Conservation (phyloP, 2,888 invertebrate genomes). For the Itoplectis maculator region DNA sequence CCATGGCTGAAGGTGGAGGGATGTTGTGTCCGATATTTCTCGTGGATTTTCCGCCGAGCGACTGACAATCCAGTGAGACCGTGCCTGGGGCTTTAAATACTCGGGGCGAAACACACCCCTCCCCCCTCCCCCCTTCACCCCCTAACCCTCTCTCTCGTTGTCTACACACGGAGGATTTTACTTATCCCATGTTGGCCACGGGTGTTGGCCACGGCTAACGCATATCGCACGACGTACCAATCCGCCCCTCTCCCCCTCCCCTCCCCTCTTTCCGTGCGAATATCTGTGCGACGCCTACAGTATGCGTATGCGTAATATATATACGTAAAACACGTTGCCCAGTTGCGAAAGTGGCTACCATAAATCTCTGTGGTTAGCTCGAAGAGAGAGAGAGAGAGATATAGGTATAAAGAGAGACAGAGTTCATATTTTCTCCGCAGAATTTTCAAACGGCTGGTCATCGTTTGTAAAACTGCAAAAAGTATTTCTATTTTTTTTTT, state of each 20-base stretch:
- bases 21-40: conserved; percentile 19
- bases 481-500: conserved; percentile 5
- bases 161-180: conserved; percentile 56
- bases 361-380: conserved; percentile 64
- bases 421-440: too few relatives aligned
- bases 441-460: too few relatives aligned
- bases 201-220: background rate
- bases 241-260: too few relatives aligned
- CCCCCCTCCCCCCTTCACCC: too few relatives aligned
- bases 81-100: conserved; percentile 65
- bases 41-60: conserved; percentile 23
- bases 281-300: conserved; percentile 8
- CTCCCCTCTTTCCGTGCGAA: too few relatives aligned
- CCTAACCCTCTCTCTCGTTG: conserved; percentile 43
- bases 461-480: too few relatives aligned
- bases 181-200: conserved; percentile 47
- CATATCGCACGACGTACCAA: background rate
- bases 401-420: too few relatives aligned
- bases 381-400: too few relatives aligned
- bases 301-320: conserved; percentile 1
- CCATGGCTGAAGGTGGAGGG: background rate
- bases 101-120: conserved; percentile 23
- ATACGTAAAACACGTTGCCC: conserved; percentile 23
- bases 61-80: conserved; percentile 47
- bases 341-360: conserved; percentile 56